phyloP scores from a whole-genome alignment of 2,888 invertebrate species.

The Gisinianus flammeolus region DNA sequence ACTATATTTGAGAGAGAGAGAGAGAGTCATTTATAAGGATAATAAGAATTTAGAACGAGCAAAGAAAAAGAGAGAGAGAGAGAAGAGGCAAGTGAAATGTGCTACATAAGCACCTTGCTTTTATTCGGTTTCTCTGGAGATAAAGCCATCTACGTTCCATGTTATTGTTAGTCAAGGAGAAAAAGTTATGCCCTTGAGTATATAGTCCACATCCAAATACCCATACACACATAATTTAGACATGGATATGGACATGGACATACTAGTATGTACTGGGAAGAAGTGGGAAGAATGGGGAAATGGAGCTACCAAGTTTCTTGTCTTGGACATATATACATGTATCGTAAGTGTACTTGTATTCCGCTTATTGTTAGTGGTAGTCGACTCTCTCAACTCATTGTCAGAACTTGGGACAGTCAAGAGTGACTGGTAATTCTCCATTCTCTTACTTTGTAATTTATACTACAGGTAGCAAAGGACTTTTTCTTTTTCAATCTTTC shows the following conservation, averaged over 20 bases:
- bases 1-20: not conserved
- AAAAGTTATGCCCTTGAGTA: not conserved
- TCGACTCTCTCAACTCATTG: no score
- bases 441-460: conserved; percentile 8
- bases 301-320: no score
- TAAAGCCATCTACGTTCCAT: not conserved
- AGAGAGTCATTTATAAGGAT: conserved; percentile 10
- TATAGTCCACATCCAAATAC: no score
- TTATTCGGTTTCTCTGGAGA: not conserved
- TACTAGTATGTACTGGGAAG: no score
- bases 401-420: no score
- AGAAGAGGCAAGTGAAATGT: not conserved
- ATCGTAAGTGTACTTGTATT: no score
- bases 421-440: no score
- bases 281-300: no score
- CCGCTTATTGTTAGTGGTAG: no score
- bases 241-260: not conserved
- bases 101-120: conserved; percentile 12
- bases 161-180: conserved; percentile 2
- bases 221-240: no score
- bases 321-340: no score
- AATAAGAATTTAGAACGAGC: conserved; percentile 10
- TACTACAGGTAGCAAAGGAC: conserved; percentile 5
- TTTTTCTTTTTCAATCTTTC: conserved; percentile 20
- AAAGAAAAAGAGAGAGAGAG: not conserved